Evolutionary conservation across 2,888 invertebrate genomes (phyloP).

Genomic region (Acleris sparsana): DNA sequence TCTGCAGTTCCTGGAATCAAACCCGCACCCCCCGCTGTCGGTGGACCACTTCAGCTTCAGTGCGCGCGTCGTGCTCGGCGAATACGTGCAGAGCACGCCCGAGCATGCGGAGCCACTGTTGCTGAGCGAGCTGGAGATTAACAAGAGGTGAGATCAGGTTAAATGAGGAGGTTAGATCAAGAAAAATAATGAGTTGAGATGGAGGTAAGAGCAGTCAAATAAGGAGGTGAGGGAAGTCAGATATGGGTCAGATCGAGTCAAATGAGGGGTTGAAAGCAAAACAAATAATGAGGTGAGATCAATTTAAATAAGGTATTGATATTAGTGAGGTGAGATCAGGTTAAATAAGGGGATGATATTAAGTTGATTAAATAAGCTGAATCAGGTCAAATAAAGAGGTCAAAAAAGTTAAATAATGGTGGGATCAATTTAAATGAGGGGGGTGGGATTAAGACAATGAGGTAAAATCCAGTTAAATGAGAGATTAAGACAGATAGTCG

Average conservation of each 20-base stretch:
- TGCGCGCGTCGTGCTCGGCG: conserved; percentile 94
- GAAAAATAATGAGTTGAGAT: conserved; percentile 66
- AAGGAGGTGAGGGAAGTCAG: conserved; percentile 84
- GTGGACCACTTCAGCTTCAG: conserved; percentile 97
- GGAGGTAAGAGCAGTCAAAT: too few relatives aligned
- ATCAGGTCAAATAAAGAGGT: too few relatives aligned
- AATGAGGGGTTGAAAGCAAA: neutral
- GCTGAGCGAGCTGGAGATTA: conserved; percentile 92
- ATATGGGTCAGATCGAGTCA: conserved; percentile 80
- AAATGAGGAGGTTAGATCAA: neutral
- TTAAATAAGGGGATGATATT: too few relatives aligned
- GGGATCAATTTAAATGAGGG: too few relatives aligned
- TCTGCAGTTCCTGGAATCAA: conserved; percentile 89
- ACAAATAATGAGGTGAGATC: conserved; percentile 34
- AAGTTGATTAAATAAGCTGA: neutral
- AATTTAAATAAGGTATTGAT: too few relatives aligned
- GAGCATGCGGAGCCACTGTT: conserved; percentile 88
- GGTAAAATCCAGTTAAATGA: too few relatives aligned
- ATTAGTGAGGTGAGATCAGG: conserved; percentile 31
- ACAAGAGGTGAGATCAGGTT: conserved; percentile 82
- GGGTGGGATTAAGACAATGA: too few relatives aligned
- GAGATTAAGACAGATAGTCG: too few relatives aligned
- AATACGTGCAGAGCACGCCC: conserved; percentile 92
- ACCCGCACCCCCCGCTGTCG: conserved; percentile 83
- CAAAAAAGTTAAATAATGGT: too few relatives aligned